These are phyloP conservation scores for Ariolimax columbianus DNA, from an alignment of 2,888 invertebrate genomes.

Conservation along the genomic window DNA sequence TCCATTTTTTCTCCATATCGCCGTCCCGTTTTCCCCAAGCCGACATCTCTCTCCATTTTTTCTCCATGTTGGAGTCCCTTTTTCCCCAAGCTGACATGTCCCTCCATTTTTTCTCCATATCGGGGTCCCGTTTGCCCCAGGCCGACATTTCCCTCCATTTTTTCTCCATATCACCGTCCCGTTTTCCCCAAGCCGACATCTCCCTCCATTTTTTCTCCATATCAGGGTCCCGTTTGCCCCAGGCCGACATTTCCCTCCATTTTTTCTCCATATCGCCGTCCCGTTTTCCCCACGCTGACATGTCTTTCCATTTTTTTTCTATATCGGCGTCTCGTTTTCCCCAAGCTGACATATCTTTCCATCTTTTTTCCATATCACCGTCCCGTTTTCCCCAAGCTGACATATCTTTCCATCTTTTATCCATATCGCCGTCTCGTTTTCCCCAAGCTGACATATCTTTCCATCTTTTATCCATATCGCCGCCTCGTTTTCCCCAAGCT, in stretches of 20 bases:
- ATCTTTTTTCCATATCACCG: slow-evolving; percentile 19
- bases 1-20: slow-evolving; percentile 36
- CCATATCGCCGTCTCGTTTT: slow-evolving; percentile 22
- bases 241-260: slow-evolving; percentile 43
- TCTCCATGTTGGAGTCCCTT: slow-evolving; percentile 18
- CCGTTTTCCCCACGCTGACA: slow-evolving; percentile 44
- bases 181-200: slow-evolving; percentile 32
- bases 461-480: slow-evolving; percentile 36
- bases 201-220: slow-evolving; percentile 32
- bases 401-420: slow-evolving; percentile 48
- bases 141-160: slow-evolving; percentile 43
- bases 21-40: slow-evolving; percentile 42
- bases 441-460: slow-evolving; percentile 45
- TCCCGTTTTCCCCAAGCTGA: slow-evolving; percentile 39
- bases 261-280: slow-evolving; percentile 18
- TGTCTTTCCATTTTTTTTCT: slow-evolving; percentile 42
- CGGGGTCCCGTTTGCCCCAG: slow-evolving; percentile 38
- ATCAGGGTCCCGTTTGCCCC: slow-evolving; percentile 33
- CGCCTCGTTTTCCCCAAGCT: slow-evolving; percentile 44
- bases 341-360: slow-evolving; percentile 39
- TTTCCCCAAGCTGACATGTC: slow-evolving; percentile 44
- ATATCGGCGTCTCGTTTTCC: slow-evolving; percentile 17
- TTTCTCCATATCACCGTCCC: background rate
- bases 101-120: slow-evolving; percentile 40
- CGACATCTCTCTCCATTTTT: slow-evolving; percentile 42